Evolutionary conservation across 2,888 invertebrate genomes (phyloP).

Genomic region (Flexamia atlantica): DNA sequence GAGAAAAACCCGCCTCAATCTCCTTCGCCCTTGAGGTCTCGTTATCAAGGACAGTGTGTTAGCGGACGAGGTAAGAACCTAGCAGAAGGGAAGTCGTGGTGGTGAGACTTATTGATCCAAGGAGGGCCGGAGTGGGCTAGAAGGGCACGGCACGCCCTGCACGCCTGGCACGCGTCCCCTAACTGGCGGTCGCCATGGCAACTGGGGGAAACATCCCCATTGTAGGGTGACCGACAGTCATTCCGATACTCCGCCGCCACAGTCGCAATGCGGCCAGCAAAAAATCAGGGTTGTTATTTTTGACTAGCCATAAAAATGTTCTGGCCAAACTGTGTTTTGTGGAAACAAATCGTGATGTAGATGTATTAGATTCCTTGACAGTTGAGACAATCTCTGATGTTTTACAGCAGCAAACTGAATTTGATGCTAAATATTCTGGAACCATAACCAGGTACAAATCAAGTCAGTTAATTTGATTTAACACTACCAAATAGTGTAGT

Average conservation of each 20-base stretch:
- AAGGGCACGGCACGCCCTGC: slow-evolving; percentile 30
- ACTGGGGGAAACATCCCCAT: slow-evolving; percentile 40
- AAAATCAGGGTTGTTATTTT: too few species aligned
- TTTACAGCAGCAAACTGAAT: too few species aligned
- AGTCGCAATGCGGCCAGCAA: not conserved
- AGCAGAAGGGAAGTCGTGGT: slow-evolving; percentile 7
- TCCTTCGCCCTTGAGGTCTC: not conserved
- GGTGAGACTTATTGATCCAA: slow-evolving; percentile 32
- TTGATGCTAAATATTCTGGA: too few species aligned
- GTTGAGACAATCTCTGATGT: too few species aligned
- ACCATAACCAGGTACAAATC: too few species aligned
- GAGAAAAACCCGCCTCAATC: not conserved
- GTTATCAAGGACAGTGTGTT: slow-evolving; percentile 22
- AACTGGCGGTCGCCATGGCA: slow-evolving; percentile 36
- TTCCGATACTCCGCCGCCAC: slow-evolving; percentile 8
- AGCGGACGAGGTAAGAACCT: not conserved
- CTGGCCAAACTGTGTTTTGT: too few species aligned
- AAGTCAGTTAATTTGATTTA: too few species aligned
- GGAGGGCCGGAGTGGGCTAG: slow-evolving; percentile 33
- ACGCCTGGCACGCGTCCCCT: slow-evolving; percentile 27
- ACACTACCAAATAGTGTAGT: too few species aligned
- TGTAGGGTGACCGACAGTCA: slow-evolving; percentile 16
- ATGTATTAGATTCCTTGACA: too few species aligned
- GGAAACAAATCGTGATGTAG: too few species aligned
- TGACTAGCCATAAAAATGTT: too few species aligned